These are phyloP conservation scores for Morpho deidamia DNA, from an alignment of 2,888 invertebrate species.

Conservation along the genomic window DNA sequence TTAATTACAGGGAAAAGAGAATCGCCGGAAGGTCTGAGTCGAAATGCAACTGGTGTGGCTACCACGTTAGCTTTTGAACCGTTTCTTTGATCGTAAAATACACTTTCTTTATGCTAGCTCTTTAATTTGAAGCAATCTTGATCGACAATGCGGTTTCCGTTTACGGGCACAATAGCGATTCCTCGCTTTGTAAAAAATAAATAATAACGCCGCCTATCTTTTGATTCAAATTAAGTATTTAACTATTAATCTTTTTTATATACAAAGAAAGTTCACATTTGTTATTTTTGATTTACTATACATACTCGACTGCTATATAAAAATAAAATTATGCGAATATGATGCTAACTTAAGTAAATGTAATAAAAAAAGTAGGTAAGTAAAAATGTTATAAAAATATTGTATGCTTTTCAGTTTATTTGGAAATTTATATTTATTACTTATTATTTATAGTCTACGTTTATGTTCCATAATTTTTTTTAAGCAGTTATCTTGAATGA, in stretches of 20 bases:
- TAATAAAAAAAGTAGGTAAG: too few relatives aligned
- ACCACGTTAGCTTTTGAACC: conserved; percentile 34
- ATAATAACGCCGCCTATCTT: not conserved
- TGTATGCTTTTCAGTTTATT: too few relatives aligned
- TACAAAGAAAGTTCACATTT: not conserved
- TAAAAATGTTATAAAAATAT: too few relatives aligned
- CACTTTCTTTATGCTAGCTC: conserved; percentile 39
- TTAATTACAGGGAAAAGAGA: conserved; percentile 51
- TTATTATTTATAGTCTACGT: too few relatives aligned
- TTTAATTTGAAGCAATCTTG: conserved; percentile 50
- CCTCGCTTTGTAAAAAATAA: conserved; percentile 1
- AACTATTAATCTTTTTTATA: not conserved
- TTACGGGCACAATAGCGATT: conserved; percentile 14
- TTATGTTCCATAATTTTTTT: too few relatives aligned
- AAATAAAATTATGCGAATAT: too few relatives aligned
- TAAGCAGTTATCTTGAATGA: too few relatives aligned
- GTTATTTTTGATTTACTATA: not conserved
- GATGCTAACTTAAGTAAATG: too few relatives aligned
- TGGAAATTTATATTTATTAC: too few relatives aligned
- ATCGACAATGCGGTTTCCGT: conserved; percentile 45
- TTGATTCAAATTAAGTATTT: conserved; percentile 1
- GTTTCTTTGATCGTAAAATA: conserved; percentile 45
- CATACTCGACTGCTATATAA: not conserved
- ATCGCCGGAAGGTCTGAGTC: conserved; percentile 42
- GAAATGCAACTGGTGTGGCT: conserved; percentile 44